Conservation (phyloP, 1,140 invertebrate genomes). For the Leptopilina boulardi region DNA sequence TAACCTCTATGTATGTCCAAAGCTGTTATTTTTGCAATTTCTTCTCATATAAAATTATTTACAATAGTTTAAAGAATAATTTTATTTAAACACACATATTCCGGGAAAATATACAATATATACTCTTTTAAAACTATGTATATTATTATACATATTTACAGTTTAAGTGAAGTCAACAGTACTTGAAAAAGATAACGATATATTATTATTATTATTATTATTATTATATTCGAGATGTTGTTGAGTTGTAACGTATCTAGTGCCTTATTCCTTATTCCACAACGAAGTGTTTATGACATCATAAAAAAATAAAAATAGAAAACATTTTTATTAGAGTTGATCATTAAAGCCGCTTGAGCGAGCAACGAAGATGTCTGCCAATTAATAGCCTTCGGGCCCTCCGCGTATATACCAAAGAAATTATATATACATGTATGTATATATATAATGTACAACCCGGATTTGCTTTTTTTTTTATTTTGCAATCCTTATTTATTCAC, state of each 20-base stretch:
- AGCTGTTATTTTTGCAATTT: too few species aligned
- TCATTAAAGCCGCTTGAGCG: conserved; percentile 62
- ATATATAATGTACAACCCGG: background rate
- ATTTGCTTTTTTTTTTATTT: background rate
- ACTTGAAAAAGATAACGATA: conserved; percentile 3
- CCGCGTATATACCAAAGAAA: background rate
- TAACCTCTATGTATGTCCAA: too few species aligned
- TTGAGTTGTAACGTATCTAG: background rate
- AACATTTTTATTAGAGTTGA: conserved; percentile 64
- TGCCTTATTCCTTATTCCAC: conserved; percentile 20
- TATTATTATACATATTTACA: background rate
- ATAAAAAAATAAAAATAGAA: conserved; percentile 59
- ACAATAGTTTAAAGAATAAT: too few species aligned
- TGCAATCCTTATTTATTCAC: conserved; percentile 17
- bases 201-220: background rate
- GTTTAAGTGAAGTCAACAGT: conserved; percentile 2
- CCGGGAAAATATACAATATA: too few species aligned
- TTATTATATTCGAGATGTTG: background rate
- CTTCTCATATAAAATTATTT: too few species aligned
- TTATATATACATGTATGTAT: background rate
- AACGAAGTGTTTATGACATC: conserved; percentile 32
- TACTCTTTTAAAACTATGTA: too few species aligned
- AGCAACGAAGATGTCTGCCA: conserved; percentile 60
- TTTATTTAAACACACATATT: too few species aligned
- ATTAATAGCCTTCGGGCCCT: conserved; percentile 48